Base-by-base conservation (phyloP, 1,140 invertebrate genomes). In the Atta cephalotes region DNA sequence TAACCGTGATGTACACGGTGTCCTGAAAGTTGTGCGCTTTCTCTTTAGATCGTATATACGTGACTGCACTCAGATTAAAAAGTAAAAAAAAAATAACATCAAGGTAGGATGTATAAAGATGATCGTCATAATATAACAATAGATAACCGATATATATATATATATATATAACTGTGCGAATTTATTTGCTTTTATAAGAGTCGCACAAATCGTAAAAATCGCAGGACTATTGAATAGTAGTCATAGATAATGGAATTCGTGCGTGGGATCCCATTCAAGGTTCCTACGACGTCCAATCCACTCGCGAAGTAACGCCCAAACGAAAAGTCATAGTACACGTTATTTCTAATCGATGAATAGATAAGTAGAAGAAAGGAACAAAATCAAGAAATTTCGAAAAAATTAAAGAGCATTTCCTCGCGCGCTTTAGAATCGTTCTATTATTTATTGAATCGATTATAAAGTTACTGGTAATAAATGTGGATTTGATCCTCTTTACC, bases 191-290 rank as follows among this genome's bases (percentile, higher is more conserved):
- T 74, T 53, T 58, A 51, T 51, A 16, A 16, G 14, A 16, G 25
- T 25, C 35, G 5, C 25, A 25, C 25, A 14, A 71, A 18, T 31
- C 56, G 80, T 84, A 25, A 56, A 74, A 72, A 58, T 65, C 49
- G 39, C 56, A 88, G 89, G 92, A 92, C 89, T 70, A 21, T 68
- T 12, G 35, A 10, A 68, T 45, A 9, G 21, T 81, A 9, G 21
- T 84, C 89, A 66, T 89, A 51, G 72, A 94, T 93, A 93, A 94
- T 93, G 88, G 87, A n/a, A 66, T 77, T 80, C 31, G 88, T 92
- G 93, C 93, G 93, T 94, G 93, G 93, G 92, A 94, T 89, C 58
- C 14, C 81, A 74, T 92, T 89, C 92, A 93, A 93, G 93, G 93
- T 87, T 89, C 31, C 58, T 63, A 16, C 28, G 25, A 62, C 70